These are phyloP conservation scores for Priocnemis perturbator DNA, from an alignment of 2,888 invertebrate species.

Conservation along the genomic window DNA sequence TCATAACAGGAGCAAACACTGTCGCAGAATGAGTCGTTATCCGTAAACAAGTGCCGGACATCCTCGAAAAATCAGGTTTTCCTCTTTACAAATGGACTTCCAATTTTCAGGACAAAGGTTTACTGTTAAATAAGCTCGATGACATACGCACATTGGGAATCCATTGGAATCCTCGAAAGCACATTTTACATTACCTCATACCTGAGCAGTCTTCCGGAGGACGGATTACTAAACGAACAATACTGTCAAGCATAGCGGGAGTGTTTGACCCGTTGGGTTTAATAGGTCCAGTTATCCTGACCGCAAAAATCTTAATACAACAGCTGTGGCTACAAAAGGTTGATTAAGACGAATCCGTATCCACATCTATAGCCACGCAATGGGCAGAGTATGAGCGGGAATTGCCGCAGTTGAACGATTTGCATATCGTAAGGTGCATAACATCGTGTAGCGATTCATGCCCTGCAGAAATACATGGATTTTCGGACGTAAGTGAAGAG, in stretches of 20 bases:
- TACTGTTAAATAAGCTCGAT: conserved; percentile 14
- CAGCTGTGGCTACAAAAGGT: no score
- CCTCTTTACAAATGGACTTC: conserved; percentile 28
- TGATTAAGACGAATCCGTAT: no score
- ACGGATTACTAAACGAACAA: conserved; percentile 24
- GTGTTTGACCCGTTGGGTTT: conserved; percentile 44
- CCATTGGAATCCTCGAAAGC: conserved; percentile 21
- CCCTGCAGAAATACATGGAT: no score
- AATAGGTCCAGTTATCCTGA: conserved; percentile 31
- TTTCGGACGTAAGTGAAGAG: no score
- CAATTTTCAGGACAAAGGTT: conserved; percentile 10
- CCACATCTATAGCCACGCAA: no score
- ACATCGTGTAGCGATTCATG: no score
- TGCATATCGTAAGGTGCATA: no score
- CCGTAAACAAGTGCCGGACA: not conserved
- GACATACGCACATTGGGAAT: conserved; percentile 22
- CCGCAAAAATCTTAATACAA: no score
- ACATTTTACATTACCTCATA: conserved; percentile 21
- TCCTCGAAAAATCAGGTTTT: conserved; percentile 10
- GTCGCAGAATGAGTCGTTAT: conserved; percentile 8
- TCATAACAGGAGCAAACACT: conserved; percentile 23
- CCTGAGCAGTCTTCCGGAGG: not conserved
- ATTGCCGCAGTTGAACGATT: no score
- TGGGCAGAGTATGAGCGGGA: no score
- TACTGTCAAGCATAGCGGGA: conserved; percentile 23